Evolutionary conservation across 2,797 vertebrate genomes (phyloP).

Genomic region (Mus spretus): DNA sequence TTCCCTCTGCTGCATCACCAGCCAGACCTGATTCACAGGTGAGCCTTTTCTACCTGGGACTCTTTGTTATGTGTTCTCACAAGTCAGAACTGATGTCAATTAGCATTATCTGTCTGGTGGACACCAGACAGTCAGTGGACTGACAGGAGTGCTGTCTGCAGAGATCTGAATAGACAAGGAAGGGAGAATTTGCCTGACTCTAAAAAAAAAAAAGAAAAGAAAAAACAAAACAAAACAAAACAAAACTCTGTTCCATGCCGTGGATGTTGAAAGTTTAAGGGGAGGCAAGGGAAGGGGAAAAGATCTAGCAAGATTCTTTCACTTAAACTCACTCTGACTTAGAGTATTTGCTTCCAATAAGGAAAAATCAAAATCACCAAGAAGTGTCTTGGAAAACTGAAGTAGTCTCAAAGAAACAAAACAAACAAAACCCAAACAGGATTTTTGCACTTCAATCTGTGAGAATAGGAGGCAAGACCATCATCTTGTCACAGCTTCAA

Average conservation of each 20-base stretch:
- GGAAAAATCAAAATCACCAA: conserved; percentile 32
- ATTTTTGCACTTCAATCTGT: background rate
- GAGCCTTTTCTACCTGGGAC: conserved; percentile 20
- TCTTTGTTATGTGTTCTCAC: background rate
- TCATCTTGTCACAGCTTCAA: conserved; percentile 18
- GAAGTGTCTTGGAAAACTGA: conserved; percentile 44
- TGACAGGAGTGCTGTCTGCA: background rate
- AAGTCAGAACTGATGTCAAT: background rate
- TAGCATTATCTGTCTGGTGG: background rate
- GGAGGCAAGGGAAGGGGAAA: background rate
- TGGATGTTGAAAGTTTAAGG: background rate
- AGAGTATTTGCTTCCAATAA: conserved; percentile 16
- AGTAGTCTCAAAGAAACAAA: conserved; percentile 1
- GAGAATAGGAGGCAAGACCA: background rate
- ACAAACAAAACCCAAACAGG: background rate
- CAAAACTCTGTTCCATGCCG: background rate
- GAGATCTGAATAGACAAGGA: conserved; percentile 17
- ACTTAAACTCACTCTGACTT: background rate
- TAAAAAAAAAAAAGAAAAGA: background rate
- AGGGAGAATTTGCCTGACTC: background rate
- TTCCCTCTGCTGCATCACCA: background rate
- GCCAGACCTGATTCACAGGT: conserved; percentile 34
- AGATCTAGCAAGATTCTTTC: background rate
- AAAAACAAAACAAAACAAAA: too few species aligned
- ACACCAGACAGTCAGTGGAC: background rate